Base-by-base conservation (phyloP, 1,140 invertebrate genomes). In the Acromyrmex heyeri region DNA sequence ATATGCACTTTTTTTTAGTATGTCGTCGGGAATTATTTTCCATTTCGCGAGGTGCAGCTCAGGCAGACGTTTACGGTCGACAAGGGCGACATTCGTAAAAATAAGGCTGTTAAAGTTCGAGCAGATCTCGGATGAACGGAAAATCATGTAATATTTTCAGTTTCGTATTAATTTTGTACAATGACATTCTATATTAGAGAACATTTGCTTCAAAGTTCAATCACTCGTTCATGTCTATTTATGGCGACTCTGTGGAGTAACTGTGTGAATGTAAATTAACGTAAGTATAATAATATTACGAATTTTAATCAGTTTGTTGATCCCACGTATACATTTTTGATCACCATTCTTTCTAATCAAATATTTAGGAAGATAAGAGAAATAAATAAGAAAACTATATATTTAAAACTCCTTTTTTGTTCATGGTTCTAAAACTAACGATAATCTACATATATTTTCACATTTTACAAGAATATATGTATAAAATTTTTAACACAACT, bases 11-110 rank as follows among this genome's bases (percentile, higher is more conserved):
- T 83, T 83, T 83, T 75, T 75, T 75, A 83, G 67, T 75, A 62
- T 83, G 55, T 83, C 69, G 79, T 59, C 55, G 24, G 38, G 79
- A 83, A 83, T 83, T 83, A 75, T 83, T 83, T 75, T 83, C 65
- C 30, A 70, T 70, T 70, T 83, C 44, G 27, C 38, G 69, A 61
- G 38, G 7, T 38, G 27, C 50, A n/a, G 21, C 24, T 73, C 38
- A 18, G 24, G 5, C 50, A 38, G 34, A 30, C 61, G 44, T 64
- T 78, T 50, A 48, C 59, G n/a, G 24, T 4, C 27, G 4, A 24
- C 12, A 12, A 34, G 62, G 50, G n/a, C 16, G 64, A 34, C 16
- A 18, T 70, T 21, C 34, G 34, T 6, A 64, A 73, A 24, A 61
- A 61, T 34, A 8, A 6, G 10, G 10, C 24, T 16, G 69, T 34